Conservation (phyloP, 2,888 invertebrate genomes). For the Dendrolimus houi region DNA sequence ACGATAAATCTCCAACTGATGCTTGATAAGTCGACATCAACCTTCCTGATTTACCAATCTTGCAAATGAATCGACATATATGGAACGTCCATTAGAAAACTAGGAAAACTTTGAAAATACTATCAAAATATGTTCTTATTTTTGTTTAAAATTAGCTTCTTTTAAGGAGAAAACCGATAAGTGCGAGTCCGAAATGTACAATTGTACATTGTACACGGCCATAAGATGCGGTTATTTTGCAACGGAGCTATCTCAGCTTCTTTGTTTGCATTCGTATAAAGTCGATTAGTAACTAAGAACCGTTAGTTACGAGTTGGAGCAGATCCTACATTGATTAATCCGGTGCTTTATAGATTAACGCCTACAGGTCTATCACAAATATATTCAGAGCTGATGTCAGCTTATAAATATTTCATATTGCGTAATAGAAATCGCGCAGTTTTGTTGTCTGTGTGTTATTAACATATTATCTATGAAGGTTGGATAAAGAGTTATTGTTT, state of each 20-base stretch:
- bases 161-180: no score
- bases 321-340: not conserved
- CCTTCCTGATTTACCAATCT: not conserved
- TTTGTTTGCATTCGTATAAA: no score
- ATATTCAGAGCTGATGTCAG: constrained; percentile 28
- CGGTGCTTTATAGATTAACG: constrained; percentile 6
- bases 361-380: constrained; percentile 18
- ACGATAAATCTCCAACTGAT: not conserved
- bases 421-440: constrained; percentile 20
- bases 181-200: no score
- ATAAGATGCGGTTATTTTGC: no score
- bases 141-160: no score
- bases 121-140: no score
- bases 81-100: not conserved
- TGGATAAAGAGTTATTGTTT: not conserved
- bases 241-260: no score
- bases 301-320: not conserved
- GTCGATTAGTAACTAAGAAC: not conserved
- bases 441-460: constrained; percentile 10
- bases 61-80: not conserved
- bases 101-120: no score
- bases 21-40: not conserved
- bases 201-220: no score
- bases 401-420: constrained; percentile 27
- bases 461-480: constrained; percentile 6